Evolutionary conservation across 2,113 vertebrate species (phyloP), one percentile per base, ranked within the genome.

Genomic region (Crotophaga sulcirostris): DNA sequence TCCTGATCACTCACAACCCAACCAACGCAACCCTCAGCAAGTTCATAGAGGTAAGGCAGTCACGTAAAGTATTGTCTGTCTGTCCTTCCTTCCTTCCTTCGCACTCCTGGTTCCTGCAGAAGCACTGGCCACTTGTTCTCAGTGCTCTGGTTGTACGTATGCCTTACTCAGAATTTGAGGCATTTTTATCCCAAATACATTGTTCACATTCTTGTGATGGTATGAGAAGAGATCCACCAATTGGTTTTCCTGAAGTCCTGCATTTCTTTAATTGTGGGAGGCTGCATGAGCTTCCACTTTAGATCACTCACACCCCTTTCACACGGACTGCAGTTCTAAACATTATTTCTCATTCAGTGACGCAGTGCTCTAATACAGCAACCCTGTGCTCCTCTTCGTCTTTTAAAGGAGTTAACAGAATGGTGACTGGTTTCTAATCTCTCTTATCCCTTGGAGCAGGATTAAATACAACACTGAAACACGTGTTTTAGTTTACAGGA

Each of bases 1-100:
- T 99, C 98, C 98, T 99, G 96, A 99, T 99, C 98, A 99, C 99
- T 97, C 99, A 99, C 98, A 99, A 99, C 97, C 99, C 99, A 94
- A 99, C 99, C 98, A 99, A 99, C 73, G 98, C 99, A 80, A 99
- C 99, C 44, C 99, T 99, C 97, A 98, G 98, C 98, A 99, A 99
- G 97, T 99, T 99, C 98, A 99, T 99, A 5, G 99, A 99, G 99
- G 99, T 99, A 98, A 96, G 98, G 52, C 78, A 18, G 5, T 5
- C 51, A 9, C 20, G 12, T 47, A 11, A 28, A 18, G 9, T 14
- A 14, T 4, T 72, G 2, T 16, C 42, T 69, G 63, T 74, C n/a
- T 62, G 66, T 38, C 23, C 21, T 49, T 49, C 47, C 47, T 49
- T 49, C 47, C 47, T 21, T 47, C 47, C 19, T 45, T 45, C 17